Base-by-base conservation (phyloP, 2,888 invertebrate genomes). In the Miltochrista miniata region DNA sequence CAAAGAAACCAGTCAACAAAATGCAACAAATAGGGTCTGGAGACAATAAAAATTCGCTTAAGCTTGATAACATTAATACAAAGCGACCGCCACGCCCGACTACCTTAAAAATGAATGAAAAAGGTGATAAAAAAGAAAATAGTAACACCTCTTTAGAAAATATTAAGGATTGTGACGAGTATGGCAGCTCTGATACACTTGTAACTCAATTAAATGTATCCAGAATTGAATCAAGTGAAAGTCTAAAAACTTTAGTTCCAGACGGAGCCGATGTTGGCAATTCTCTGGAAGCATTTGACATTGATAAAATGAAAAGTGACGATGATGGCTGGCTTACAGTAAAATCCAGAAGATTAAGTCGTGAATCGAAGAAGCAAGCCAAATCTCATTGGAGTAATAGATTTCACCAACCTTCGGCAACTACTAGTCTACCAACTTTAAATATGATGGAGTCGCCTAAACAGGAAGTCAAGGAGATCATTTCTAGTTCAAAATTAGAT, bases 281-380 rank as follows among this genome's bases (percentile, higher is more conserved):
- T 64, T 89, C 92, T 1, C 76, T 91, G 36, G 93, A 93, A 74
- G 91, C 92, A 44, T 78, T 92, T 10, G 92, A 92, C 54, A 72
- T 91, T 30, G 85, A 89, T 56, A 75, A 74, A 45, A 73, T 68
- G 54, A 86, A 83, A 52, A 83, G 70, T 44, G 86, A 91, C 55
- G 85, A 93, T 36, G 96, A 96, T 64, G 98, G 98, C 0, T 98
- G 98, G 98, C 93, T 97, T 59, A 98, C 96, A 0, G 98, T 98
- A 0, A 95, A 96, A 70, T 95, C 95, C 41, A 93, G 95, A 35
- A 92, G 96, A 24, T 82, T 93, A 38, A 93, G 92, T 63, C 87
- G 90, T 11, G 91, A 92, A 68, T 93, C 93, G 11, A 85, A 90
- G 70, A 92, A 91, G 59, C 92, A 95, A 43, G 93, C 93, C 0